These are phyloP conservation scores for Ascaphus truei DNA, from an alignment of 2,113 vertebrate species.

Conservation along the genomic window DNA sequence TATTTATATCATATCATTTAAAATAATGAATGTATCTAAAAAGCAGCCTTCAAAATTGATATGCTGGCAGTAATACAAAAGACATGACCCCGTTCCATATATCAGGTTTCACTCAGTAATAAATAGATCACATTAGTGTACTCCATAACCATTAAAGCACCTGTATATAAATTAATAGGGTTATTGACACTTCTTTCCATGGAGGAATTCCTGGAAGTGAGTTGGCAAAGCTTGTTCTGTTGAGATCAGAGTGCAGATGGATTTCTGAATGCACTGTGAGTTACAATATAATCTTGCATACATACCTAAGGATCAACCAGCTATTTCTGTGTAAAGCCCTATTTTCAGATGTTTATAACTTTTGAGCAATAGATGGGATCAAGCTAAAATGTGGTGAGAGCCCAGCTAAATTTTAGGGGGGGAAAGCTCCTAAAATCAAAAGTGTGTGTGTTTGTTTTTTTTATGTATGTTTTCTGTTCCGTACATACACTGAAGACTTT, in stretches of 20 bases:
- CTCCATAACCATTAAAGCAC: neutral
- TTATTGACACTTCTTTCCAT: neutral
- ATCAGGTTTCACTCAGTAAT: neutral
- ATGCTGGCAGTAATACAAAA: neutral
- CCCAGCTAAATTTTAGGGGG: too few species aligned
- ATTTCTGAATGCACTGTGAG: neutral
- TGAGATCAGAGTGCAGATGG: neutral
- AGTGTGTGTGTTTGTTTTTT: too few species aligned
- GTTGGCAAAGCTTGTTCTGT: neutral
- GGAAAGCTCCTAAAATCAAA: too few species aligned
- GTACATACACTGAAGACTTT: too few species aligned
- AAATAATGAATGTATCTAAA: too few species aligned
- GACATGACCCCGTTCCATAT: neutral
- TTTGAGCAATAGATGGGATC: slow-evolving; percentile 1
- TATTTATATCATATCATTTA: too few species aligned
- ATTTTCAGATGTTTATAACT: neutral
- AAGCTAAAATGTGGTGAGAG: neutral
- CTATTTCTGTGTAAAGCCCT: neutral
- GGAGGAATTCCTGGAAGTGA: neutral
- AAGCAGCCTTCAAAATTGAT: neutral
- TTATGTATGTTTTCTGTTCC: too few species aligned
- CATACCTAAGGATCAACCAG: slow-evolving; percentile 18
- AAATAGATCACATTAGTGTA: neutral
- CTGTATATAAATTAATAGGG: neutral
- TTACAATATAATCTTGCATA: neutral